Conservation (phyloP, 2,888 invertebrate genomes). For the Ceriagrion tenellum region DNA sequence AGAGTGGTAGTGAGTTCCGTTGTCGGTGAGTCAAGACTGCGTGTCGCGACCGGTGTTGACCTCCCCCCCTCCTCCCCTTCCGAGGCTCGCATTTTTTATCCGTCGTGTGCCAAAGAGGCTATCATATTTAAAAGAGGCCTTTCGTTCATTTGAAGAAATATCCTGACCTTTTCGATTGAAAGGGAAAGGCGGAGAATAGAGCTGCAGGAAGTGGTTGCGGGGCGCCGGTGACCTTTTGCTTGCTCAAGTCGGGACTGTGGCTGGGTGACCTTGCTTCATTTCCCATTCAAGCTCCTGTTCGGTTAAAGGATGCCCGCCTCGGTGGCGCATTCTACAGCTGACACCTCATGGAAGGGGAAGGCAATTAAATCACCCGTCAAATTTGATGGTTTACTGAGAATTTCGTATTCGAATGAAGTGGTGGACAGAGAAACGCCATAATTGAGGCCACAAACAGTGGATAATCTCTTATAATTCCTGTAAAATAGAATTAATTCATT, state of each 20-base stretch:
- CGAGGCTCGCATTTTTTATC: neutral
- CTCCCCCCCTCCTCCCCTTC: neutral
- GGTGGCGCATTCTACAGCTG: too few species aligned
- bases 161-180: neutral
- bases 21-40: neutral
- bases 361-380: too few species aligned
- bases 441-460: too few species aligned
- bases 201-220: neutral
- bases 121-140: neutral
- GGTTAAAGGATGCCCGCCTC: neutral
- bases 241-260: neutral
- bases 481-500: too few species aligned
- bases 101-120: neutral
- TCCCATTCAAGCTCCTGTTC: neutral
- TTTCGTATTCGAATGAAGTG: too few species aligned
- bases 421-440: too few species aligned
- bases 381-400: too few species aligned
- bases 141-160: neutral
- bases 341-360: too few species aligned
- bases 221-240: neutral
- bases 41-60: neutral
- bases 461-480: too few species aligned
- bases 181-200: neutral
- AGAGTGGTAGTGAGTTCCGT: too few species aligned
- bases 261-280: neutral